Conservation (phyloP, 2,113 vertebrate species). For the Deroptyus accipitrinus region DNA sequence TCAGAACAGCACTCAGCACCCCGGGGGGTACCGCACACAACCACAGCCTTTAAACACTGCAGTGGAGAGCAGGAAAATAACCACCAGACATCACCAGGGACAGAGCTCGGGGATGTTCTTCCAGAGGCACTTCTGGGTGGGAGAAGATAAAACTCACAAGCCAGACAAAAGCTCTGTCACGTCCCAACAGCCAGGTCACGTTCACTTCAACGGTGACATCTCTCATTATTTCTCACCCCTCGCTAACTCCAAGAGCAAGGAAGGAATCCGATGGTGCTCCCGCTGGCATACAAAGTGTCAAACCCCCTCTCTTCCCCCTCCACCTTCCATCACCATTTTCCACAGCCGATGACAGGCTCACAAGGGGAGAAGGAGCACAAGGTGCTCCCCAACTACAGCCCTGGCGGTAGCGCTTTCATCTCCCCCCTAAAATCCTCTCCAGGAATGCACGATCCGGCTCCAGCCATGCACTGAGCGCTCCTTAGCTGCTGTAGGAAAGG, state of each 20-base stretch:
- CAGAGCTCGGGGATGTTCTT: background rate
- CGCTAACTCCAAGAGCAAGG: background rate
- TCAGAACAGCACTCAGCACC: background rate
- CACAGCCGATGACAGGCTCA: background rate
- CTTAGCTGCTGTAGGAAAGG: background rate
- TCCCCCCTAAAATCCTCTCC: background rate
- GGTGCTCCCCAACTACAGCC: background rate
- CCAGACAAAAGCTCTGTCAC: background rate
- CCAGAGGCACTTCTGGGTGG: background rate
- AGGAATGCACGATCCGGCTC: fast-evolving
- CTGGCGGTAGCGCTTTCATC: background rate
- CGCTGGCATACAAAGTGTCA: background rate
- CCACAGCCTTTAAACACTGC: background rate
- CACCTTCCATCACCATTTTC: background rate
- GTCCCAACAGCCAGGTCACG: background rate
- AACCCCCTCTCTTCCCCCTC: background rate
- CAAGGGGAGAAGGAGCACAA: background rate
- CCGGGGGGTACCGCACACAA: background rate
- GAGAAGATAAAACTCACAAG: background rate
- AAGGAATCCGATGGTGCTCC: background rate
- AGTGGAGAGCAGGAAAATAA: background rate
- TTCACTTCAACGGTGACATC: background rate
- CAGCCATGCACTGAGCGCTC: fast-evolving
- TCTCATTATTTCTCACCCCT: background rate
- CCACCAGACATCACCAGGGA: background rate